Base-by-base conservation (phyloP, 2,888 invertebrate genomes). In the Luperina testacea region DNA sequence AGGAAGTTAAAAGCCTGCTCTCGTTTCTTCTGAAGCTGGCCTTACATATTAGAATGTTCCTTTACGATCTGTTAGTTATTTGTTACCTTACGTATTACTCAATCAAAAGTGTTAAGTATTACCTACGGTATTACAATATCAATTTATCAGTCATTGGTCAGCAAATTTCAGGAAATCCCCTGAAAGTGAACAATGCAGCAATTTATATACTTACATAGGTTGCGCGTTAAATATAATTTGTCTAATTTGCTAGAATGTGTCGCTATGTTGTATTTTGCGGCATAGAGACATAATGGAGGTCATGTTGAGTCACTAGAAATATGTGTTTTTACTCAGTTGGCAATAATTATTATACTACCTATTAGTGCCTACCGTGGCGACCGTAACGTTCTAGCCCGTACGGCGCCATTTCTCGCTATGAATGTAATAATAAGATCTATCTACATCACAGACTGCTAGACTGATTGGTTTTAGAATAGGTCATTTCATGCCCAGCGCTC, bases 91-190 rank as follows among this genome's bases (percentile, higher is more conserved):
- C 13, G 8, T 53, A 53, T 59, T 71, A 64, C 72, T 32, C 63
- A 80, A 85, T 75, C 27, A 53, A 67, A 24, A 51, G 63, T 57
- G 74, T 59, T 11, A 77, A 9, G 24, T 53, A 4, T 45, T 45
- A 45, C 45, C 13, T 45, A 45, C 45, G 9, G 45, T 45, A 45
- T 65, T 71, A 70, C 75, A 75, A 70, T 76, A n/a, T 67, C 4
- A 65, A 48, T 65, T 27, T 59, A 32, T 9, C 11, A 20, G 9
- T 65, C 51, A 72, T 74, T 68, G 51, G 48, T 85, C 77, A 80
- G 83, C 89, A 75, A 17, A 45, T 71, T 42, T 59, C 24, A 70
- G 85, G 59, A 69, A 79, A 61, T 83, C 89, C 87, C 87, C 87
- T 68, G 42, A 4, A 68, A 70, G 9, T 61, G 32, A 65, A 68